Evolutionary conservation across 2,113 vertebrate species (phyloP).

Genomic region (Leucosticte australis): DNA sequence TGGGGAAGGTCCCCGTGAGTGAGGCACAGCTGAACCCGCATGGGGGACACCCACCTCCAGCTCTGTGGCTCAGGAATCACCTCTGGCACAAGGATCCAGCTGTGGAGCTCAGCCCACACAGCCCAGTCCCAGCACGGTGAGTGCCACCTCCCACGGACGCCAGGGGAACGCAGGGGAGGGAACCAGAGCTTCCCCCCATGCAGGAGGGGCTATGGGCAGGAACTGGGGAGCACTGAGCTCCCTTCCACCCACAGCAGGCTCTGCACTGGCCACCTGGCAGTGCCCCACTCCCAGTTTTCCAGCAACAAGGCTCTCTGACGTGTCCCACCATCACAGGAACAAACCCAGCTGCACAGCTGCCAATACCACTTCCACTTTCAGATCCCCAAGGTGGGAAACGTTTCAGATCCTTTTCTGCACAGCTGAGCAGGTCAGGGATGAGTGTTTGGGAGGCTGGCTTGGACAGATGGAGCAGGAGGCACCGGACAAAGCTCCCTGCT

Average conservation of each 20-base stretch:
- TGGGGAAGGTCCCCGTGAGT: neutral
- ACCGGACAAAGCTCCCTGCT: fast-evolving
- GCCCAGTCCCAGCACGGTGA: neutral
- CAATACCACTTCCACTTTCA: neutral
- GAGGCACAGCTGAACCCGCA: neutral
- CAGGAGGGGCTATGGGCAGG: neutral
- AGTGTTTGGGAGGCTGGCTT: neutral
- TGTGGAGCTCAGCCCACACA: neutral
- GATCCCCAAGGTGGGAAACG: fast-evolving
- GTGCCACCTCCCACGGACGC: neutral
- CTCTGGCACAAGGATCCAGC: neutral
- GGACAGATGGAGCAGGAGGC: neutral
- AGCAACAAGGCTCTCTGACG: fast-evolving
- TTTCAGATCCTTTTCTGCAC: neutral
- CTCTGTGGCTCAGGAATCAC: neutral
- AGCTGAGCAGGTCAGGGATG: neutral
- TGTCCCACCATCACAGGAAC: neutral
- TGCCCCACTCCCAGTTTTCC: neutral
- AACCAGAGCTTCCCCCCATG: neutral
- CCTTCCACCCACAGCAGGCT: neutral
- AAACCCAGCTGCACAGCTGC: neutral
- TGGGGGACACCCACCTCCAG: fast-evolving
- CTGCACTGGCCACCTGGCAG: neutral
- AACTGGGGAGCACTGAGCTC: neutral
- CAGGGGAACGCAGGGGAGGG: neutral